Percentiles rank a stretch among this genome's conserved stretches.
phyloP scores from a whole-genome alignment of 2,113 vertebrate species.

The Podiceps cristatus region DNA sequence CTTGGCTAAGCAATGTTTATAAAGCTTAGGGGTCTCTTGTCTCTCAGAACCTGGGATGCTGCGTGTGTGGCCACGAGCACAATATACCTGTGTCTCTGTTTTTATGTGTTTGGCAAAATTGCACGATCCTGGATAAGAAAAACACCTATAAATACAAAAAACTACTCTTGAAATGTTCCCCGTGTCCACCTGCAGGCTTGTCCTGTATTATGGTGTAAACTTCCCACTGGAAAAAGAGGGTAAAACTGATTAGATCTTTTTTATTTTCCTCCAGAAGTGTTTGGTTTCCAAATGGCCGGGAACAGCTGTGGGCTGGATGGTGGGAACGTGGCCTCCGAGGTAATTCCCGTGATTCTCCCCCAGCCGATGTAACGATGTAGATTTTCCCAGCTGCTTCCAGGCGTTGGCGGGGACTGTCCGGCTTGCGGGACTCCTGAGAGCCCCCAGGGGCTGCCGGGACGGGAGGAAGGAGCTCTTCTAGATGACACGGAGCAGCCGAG shows the following conservation, averaged over 20 bases:
- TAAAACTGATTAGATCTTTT: slow-evolving; percentile 28
- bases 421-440: not conserved
- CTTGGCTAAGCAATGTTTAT: not conserved
- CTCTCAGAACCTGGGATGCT: not conserved
- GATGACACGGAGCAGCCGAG: not conserved
- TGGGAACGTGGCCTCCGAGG: slow-evolving; percentile 35
- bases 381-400: slow-evolving; percentile 45
- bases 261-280: slow-evolving; percentile 29
- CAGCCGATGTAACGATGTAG: not conserved
- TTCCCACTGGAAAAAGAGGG: slow-evolving; percentile 40
- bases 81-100: not conserved
- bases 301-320: slow-evolving; percentile 58
- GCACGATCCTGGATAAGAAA: not conserved
- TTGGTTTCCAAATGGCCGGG: slow-evolving; percentile 28
- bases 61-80: not conserved
- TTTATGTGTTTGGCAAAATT: not conserved
- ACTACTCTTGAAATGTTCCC: not conserved
- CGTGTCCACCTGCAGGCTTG: slow-evolving; percentile 1
- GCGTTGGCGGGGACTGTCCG: not conserved
- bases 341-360: slow-evolving; percentile 15
- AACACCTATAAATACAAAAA: not conserved
- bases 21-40: not conserved
- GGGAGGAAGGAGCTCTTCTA: not conserved
- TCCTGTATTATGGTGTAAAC: not conserved
- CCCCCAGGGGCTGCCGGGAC: not conserved